Base-by-base conservation (phyloP, 2,888 invertebrate genomes). In the Eristalinus sepulchralis region DNA sequence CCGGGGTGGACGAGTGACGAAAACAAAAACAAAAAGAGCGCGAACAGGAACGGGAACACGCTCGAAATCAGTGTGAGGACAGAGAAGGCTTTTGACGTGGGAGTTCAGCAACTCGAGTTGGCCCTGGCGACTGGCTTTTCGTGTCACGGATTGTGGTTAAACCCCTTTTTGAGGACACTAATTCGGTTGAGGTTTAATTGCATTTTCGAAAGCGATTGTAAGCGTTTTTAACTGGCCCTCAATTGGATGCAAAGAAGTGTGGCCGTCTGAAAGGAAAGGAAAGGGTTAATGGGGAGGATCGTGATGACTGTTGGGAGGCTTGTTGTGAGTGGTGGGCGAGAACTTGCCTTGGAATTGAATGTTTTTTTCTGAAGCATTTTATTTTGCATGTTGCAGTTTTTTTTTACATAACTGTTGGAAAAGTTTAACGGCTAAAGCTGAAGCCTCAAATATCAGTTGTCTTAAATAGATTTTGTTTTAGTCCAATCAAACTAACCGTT, bases 151-250 rank as follows among this genome's bases (percentile, higher is more conserved):
- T 79, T 79, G 59, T 71, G 66, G 72, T 71, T 79, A 34, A 72
- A 66, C 79, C 47, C 47, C 64, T 79, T 80, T 73, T 79, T 59
- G 36, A 67, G 66, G 22, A 66, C 73, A 73, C 39, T 72, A 57
- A 64, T 78, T 71, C 10, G 22, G 36, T 33, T 60, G 33, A 68
- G 3, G 20, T 47, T 62, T 67, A 60, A 68, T 76, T 59, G 64
- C 13, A 57, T 66, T 64, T 57, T 9, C 22, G 17, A 47, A 47
- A 47, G 17, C 47, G 47, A 47, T 47, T 47, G 17, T 47, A 17
- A 47, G 47, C 47, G 47, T 47, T 47, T 47, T 47, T 47, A 47
- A 47, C 47, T 47, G 47, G 47, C 17, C 47, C n/a, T 47, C 47
- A 47, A 47, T 47, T 47, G 47, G 47, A 17, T 47, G 47, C 47